Conservation (phyloP, 2,113 vertebrate genomes). For the Gasterosteus aculeatus region DNA sequence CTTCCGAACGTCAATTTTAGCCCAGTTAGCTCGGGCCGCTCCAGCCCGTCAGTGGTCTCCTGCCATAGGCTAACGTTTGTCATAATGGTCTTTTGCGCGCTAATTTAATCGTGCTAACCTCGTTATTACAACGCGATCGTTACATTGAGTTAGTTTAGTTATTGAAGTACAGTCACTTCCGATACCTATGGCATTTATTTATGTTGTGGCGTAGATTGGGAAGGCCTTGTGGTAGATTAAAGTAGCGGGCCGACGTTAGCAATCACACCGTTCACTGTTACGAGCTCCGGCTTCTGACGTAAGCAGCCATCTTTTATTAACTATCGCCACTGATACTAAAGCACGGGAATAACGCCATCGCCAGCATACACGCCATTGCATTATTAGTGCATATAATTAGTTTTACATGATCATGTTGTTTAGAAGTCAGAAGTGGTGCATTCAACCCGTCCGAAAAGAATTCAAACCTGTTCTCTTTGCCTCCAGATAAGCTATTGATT, state of each 20-base stretch:
- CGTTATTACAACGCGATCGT: rapidly evolving
- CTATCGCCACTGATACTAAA: neutral
- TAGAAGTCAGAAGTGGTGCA: neutral
- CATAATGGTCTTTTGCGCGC: rapidly evolving
- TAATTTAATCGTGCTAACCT: neutral
- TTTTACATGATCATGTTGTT: neutral
- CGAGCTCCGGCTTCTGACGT: neutral
- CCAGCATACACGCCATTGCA: neutral
- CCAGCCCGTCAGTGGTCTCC: neutral
- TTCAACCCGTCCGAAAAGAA: neutral
- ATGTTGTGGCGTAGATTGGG: constrained; percentile 44
- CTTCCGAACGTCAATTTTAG: constrained; percentile 11
- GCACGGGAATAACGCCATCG: neutral
- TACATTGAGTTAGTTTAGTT: rapidly evolving
- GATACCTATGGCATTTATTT: neutral
- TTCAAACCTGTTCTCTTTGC: neutral
- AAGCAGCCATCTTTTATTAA: constrained; percentile 36
- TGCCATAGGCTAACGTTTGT: neutral
- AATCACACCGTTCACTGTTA: constrained; percentile 14
- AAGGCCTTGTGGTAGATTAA: constrained; percentile 35
- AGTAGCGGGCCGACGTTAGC: constrained; percentile 16
- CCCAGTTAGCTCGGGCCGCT: constrained; percentile 20
- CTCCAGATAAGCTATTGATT: constrained; percentile 34
- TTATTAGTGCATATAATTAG: too few species aligned
- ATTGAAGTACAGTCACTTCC: neutral